Conservation (phyloP, 2,888 invertebrate species). For the Chelonus formosanus region DNA sequence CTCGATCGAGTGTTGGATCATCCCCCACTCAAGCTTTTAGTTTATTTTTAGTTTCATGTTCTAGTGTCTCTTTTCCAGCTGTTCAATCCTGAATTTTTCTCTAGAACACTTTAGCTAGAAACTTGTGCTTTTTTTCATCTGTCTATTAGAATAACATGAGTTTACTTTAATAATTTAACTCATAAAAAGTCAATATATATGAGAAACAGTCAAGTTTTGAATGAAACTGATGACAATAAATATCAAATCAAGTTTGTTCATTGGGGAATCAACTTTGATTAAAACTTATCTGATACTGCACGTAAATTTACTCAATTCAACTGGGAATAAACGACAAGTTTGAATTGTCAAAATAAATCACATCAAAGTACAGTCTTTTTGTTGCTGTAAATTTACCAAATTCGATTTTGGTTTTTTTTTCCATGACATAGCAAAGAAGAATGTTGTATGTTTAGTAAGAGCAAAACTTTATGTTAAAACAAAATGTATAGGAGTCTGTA, state of each 20-base stretch:
- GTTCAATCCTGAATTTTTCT: conserved; percentile 10
- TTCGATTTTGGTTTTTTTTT: too few species aligned
- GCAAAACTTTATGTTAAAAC: too few species aligned
- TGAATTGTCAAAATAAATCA: too few species aligned
- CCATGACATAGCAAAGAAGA: too few species aligned
- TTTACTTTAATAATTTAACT: conserved; percentile 4
- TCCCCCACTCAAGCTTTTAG: conserved; percentile 4
- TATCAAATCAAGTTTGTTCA: conserved; percentile 5
- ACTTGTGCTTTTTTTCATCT: background rate
- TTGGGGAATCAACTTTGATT: conserved; percentile 8
- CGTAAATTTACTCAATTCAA: conserved; percentile 11
- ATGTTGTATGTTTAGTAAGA: too few species aligned
- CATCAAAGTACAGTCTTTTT: too few species aligned
- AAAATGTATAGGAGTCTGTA: too few species aligned
- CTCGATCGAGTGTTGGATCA: conserved; percentile 15
- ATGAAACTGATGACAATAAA: conserved; percentile 5
- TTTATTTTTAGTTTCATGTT: too few species aligned
- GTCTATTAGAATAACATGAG: conserved; percentile 15
- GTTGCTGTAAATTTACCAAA: too few species aligned
- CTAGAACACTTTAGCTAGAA: too few species aligned
- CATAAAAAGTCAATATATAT: background rate
- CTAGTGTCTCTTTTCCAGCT: too few species aligned
- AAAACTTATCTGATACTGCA: conserved; percentile 11
- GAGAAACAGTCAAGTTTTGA: background rate
- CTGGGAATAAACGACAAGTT: conserved; percentile 4